Base-by-base conservation (phyloP, 2,888 invertebrate species). In the Pyrrhia umbra region DNA sequence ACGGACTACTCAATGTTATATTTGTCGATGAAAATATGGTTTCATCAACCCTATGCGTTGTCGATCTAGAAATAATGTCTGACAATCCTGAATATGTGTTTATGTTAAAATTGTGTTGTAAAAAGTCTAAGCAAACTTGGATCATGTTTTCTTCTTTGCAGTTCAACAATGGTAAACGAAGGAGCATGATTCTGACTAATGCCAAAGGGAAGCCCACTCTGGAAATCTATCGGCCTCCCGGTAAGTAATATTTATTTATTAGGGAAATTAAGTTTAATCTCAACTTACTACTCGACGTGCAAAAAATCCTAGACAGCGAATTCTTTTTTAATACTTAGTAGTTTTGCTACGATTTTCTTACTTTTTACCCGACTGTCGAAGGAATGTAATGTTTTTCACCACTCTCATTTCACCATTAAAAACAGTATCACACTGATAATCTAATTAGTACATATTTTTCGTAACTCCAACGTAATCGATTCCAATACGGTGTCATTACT, bases 221-320 rank as follows among this genome's bases (percentile, higher is more conserved):
- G 93, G 98, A 98, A 94, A 97, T 98, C 82, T 98, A 98, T 90
- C 96, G 98, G 86, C 98, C 98, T 66, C 98, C 98, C 89, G 98
- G 97, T 97, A 90, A 95, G 96, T 95, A n/a, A n/a, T n/a, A n/a
- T n/a, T n/a, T n/a, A n/a, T n/a, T n/a, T n/a, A n/a, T n/a, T n/a
- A n/a, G n/a, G n/a, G n/a, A n/a, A n/a, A n/a, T n/a, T n/a, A n/a
- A n/a, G n/a, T n/a, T n/a, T n/a, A n/a, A n/a, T n/a, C n/a, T n/a
- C n/a, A n/a, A n/a, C n/a, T n/a, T n/a, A n/a, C n/a, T n/a, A n/a
- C n/a, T n/a, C n/a, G n/a, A n/a, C n/a, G n/a, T n/a, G n/a, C n/a
- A n/a, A n/a, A n/a, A n/a, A n/a, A n/a, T n/a, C n/a, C n/a, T n/a
- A n/a, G n/a, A n/a, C n/a, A n/a, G n/a, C n/a, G n/a, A n/a, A n/a